Evolutionary conservation across 2,888 invertebrate species (phyloP), one percentile per base, ranked within the genome.

Genomic region (Hartigia nigra): DNA sequence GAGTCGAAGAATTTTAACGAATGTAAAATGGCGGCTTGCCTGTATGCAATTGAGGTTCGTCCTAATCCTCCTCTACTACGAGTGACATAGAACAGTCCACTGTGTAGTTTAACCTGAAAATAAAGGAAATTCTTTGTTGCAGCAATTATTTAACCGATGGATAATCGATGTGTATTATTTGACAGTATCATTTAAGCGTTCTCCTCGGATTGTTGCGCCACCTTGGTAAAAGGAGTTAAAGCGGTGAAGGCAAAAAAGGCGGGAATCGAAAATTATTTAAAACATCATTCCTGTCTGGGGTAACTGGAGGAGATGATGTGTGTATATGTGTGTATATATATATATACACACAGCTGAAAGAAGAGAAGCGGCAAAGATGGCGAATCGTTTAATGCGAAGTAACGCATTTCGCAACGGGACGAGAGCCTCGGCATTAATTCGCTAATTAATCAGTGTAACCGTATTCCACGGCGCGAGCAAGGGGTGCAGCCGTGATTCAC

Each of bases 401-500:
- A 55, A 55, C 55, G 55, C 55, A 23, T 55, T 55, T 55, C 55
- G 55, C 55, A 55, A 55, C 55, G 55, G 55, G 55, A 55, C 72
- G 34, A 72, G 70, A 77, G 37, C 31, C 72, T 74, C 72, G 32
- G 37, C 70, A 36, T 77, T 77, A 74, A 77, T 77, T 36, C 37
- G 70, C 37, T 74, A 77, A 77, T 77, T 77, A 77, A 77, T 77
- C 77, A 77, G 70, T 39, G 31, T 36, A 72, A 77, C 70, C 72
- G 77, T 36, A 70, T 37, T 72, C 37, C 55, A n/a, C 70, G 32
- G 77, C 36, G 55, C 23, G 34, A 72, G 72, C 72, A 72, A 23
- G 72, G 34, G 72, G 72, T 31, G 77, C 70, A 37, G 31, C 72
- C 31, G 72, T 75, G 72, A 74, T 37, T 39, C 37, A 34, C 72